These are phyloP conservation scores for Atherinosoma microstoma DNA, from an alignment of 2,797 vertebrate species.

Conservation along the genomic window DNA sequence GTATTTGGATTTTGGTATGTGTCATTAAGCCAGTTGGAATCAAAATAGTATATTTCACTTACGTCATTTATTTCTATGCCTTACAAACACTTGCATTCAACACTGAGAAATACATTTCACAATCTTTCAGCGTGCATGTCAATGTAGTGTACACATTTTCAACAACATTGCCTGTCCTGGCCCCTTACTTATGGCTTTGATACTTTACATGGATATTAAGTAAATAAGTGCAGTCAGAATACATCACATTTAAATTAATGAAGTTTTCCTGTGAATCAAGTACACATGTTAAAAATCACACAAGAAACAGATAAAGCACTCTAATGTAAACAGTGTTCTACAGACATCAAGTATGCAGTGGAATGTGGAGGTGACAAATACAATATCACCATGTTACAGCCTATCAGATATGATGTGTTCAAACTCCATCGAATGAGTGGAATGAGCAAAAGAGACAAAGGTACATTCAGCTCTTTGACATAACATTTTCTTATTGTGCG, in stretches of 20 bases:
- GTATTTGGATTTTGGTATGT: neutral
- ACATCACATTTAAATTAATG: constrained; percentile 61
- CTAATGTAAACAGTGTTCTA: constrained; percentile 66
- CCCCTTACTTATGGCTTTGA: constrained; percentile 73
- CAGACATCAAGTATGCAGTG: constrained; percentile 65
- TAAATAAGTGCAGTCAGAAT: constrained; percentile 59
- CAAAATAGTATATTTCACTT: neutral
- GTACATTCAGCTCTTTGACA: constrained; percentile 72
- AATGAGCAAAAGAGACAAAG: constrained; percentile 60
- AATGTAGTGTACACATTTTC: constrained; percentile 61
- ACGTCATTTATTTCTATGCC: constrained; percentile 78
- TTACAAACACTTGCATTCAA: constrained; percentile 81
- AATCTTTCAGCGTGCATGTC: constrained; percentile 73
- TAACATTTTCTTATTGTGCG: constrained; percentile 48
- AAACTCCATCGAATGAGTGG: constrained; percentile 29
- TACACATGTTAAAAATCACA: constrained; percentile 46
- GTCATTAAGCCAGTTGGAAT: neutral
- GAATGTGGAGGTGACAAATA: constrained; percentile 49
- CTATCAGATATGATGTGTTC: constrained; percentile 36
- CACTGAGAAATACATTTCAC: constrained; percentile 77
- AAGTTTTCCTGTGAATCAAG: constrained; percentile 44
- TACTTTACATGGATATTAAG: constrained; percentile 61
- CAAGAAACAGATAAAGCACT: constrained; percentile 61
- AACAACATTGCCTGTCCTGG: constrained; percentile 39
- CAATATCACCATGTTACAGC: constrained; percentile 42